Base-by-base conservation (phyloP, 1,140 invertebrate genomes). In the Chironomus tepperi region DNA sequence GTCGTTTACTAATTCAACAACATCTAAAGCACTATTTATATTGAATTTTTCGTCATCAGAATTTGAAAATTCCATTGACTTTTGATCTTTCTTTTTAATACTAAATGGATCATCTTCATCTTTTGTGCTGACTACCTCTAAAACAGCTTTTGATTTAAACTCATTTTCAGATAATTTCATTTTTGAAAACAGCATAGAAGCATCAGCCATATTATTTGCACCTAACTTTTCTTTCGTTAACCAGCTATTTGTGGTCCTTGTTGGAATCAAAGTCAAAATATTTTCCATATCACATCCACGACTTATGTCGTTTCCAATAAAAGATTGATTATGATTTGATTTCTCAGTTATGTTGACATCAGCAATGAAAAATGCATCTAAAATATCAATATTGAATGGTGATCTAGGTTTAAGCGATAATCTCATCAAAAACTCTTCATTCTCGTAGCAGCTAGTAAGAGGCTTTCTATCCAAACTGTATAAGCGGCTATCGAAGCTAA, bases 301-400 rank as follows among this genome's bases (percentile, higher is more conserved):
- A 21, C 65, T 70, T 21, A 70, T 70, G 18, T 21, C 65, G 12
- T 70, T 70, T 70, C 19, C 19, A 8, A 70, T 70, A 10, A 70
- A 21, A 19, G 0, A 18, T 21, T 6, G 8, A 21, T 70, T 70
- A 70, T 70, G 16, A 10, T 21, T 70, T 19, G 19, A 19, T 70
- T 70, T 18, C 5, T 70, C 65, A 8, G 16, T 10, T 1, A 70
- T 70, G 7, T 70, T 70, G 3, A 18, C n/a, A 70, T 70, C 81
- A 81, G 81, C 80, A 77, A 82, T 82, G 76, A 82, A 81, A 77
- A 81, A 82, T 67, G 78, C 81, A 42, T 82, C 81, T 74, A 82
- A 75, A 73, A 82, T 81, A 72, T 82, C 81, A 72, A 82, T 74
- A 64, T 81, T 79, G 12, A 79, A 77, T n/a, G 74, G 67, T 21